phyloP scores from a whole-genome alignment of 2,888 invertebrate species.

The Ischnus inquisitorius region DNA sequence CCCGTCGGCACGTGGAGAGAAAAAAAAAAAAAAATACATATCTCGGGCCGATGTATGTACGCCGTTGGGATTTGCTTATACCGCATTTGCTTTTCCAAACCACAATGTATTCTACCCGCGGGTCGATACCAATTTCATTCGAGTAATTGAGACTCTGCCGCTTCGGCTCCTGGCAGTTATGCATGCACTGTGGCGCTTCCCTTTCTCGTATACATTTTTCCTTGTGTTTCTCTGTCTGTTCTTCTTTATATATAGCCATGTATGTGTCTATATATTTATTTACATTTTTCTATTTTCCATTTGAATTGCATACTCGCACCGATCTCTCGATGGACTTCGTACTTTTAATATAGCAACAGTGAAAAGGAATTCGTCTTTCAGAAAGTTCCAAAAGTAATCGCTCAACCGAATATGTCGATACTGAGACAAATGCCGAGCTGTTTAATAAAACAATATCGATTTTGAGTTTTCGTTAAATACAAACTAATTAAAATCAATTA shows the following conservation, averaged over 20 bases:
- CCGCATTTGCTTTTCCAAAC: constrained; percentile 28
- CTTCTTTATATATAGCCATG: not conserved
- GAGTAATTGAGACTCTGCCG: constrained; percentile 23
- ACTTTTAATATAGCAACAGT: not conserved
- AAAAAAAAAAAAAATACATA: not conserved
- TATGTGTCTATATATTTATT: no score
- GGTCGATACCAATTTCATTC: constrained; percentile 36
- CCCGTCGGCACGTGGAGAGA: constrained; percentile 27
- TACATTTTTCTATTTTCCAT: not conserved
- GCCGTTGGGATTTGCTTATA: constrained; percentile 2
- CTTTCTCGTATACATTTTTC: not conserved
- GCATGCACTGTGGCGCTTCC: constrained; percentile 13
- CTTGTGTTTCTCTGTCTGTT: not conserved
- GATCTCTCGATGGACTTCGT: not conserved
- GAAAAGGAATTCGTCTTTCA: not conserved
- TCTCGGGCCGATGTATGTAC: not conserved
- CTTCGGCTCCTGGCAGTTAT: not conserved
- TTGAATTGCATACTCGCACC: not conserved
- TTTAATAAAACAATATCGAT: no score
- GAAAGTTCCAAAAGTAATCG: not conserved
- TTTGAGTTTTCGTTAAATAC: no score
- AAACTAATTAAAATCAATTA: no score
- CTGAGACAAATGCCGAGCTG: no score
- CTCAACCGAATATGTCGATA: no score
- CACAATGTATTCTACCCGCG: constrained; percentile 21